Percentiles rank a stretch among this genome's conserved stretches.
Evolutionary conservation across 1,140 invertebrate genomes (phyloP).

Genomic region (Phymorhynchus buccinoides): DNA sequence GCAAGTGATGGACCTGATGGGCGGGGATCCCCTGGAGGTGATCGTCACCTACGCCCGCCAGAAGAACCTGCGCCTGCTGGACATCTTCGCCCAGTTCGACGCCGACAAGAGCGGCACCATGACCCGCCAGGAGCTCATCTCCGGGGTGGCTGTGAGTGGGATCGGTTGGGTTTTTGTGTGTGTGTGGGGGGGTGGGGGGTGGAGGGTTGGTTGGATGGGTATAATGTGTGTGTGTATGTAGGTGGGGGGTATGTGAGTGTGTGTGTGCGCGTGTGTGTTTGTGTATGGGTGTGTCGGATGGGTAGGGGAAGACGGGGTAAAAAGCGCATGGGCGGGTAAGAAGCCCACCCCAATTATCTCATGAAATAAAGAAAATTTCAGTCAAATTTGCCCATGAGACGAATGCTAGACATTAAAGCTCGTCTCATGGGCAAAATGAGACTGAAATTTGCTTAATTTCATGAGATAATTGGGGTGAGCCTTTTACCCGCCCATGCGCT

Average conservation of each 20-base stretch:
- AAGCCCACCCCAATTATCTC: too few relatives aligned
- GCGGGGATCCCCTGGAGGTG: slow-evolving; percentile 11
- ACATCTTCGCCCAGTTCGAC: slow-evolving; percentile 19
- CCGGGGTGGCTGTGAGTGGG: slow-evolving; percentile 4
- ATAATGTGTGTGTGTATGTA: neutral
- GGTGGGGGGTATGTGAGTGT: too few relatives aligned
- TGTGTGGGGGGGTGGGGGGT: neutral
- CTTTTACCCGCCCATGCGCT: too few relatives aligned
- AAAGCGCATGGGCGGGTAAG: neutral
- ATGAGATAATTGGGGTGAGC: too few relatives aligned
- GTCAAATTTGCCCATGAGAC: too few relatives aligned
- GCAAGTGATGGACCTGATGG: slow-evolving; percentile 6
- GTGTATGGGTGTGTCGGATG: neutral
- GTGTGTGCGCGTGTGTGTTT: too few relatives aligned
- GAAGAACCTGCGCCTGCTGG: slow-evolving; percentile 28
- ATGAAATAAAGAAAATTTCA: too few relatives aligned
- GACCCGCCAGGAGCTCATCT: slow-evolving; percentile 17
- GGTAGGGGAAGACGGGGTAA: neutral
- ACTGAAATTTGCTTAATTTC: too few relatives aligned
- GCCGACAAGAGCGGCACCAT: slow-evolving; percentile 28
- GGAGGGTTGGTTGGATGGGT: neutral
- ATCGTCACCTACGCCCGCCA: slow-evolving; percentile 1
- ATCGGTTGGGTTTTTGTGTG: slow-evolving; percentile 1
- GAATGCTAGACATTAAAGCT: too few relatives aligned
- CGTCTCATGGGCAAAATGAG: too few relatives aligned